Evolutionary conservation across 2,113 vertebrate genomes (phyloP).

Genomic region (Oplegnathus fasciatus): DNA sequence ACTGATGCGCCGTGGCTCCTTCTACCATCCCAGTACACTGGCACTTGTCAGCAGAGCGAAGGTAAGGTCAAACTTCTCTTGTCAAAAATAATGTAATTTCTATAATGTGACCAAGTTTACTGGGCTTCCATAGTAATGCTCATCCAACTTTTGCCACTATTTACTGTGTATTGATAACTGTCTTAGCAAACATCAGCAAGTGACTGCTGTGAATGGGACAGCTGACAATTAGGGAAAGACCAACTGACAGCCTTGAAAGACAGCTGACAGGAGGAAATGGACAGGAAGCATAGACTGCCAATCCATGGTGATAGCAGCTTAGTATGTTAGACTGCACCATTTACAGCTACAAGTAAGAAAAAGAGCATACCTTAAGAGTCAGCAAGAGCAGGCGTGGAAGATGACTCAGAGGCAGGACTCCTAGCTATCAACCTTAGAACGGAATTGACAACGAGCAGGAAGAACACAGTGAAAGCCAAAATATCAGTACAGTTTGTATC

Average conservation of each 20-base stretch:
- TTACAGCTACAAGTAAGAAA: neutral
- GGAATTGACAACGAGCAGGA: neutral
- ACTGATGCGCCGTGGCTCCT: slow-evolving; percentile 51
- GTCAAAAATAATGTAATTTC: neutral
- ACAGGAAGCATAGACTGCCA: neutral
- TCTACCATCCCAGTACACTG: slow-evolving; percentile 56
- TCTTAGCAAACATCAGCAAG: neutral
- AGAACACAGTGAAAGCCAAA: neutral
- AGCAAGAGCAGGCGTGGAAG: neutral
- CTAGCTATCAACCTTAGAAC: neutral
- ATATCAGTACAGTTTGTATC: no score
- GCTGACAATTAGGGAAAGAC: neutral
- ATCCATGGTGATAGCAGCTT: neutral
- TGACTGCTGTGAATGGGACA: neutral
- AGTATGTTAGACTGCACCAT: neutral
- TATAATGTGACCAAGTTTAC: neutral
- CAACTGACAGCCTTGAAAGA: neutral
- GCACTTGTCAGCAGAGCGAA: slow-evolving; percentile 71
- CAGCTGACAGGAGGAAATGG: neutral
- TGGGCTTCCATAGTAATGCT: no score
- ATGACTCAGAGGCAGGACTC: neutral
- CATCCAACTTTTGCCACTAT: neutral
- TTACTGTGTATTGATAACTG: neutral
- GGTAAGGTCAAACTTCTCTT: slow-evolving; percentile 53
- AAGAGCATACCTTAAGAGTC: neutral